Percentiles rank a stretch among this genome's conserved stretches.
phyloP scores from a whole-genome alignment of 2,113 vertebrate species.

The Dermatemys mawii region DNA sequence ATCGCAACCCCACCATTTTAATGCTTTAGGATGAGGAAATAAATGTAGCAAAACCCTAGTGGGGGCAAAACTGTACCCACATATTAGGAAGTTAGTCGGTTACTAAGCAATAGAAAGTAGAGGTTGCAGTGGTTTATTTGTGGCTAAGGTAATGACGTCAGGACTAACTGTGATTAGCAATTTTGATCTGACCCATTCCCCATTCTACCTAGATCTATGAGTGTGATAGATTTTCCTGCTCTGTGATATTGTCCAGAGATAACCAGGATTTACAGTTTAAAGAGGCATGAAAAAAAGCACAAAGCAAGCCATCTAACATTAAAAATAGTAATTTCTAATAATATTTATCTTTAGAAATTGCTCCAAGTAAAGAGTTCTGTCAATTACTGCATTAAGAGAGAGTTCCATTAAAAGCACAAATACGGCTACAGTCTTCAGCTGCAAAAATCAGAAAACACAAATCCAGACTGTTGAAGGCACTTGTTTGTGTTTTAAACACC shows the following conservation, averaged over 20 bases:
- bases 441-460: not conserved
- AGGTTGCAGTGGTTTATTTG: not conserved
- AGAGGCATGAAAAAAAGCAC: not conserved
- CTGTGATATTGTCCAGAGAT: not conserved
- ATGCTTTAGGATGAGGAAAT: not conserved
- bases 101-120: not conserved
- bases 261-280: not conserved
- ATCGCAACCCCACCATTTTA: not conserved
- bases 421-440: not conserved
- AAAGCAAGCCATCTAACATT: not conserved
- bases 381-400: not conserved
- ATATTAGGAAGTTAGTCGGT: not conserved
- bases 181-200: not conserved
- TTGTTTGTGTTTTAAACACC: not conserved
- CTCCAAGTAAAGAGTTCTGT: not conserved
- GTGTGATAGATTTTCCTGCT: not conserved
- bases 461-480: not conserved
- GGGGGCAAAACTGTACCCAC: not conserved
- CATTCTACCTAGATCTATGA: not conserved
- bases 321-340: not conserved
- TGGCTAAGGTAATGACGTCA: fast-evolving
- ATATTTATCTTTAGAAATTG: not conserved
- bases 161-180: not conserved
- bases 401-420: not conserved
- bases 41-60: not conserved